These are phyloP conservation scores for Microctenopoma lineatum DNA, from an alignment of 2,797 vertebrate species.

Conservation along the genomic window DNA sequence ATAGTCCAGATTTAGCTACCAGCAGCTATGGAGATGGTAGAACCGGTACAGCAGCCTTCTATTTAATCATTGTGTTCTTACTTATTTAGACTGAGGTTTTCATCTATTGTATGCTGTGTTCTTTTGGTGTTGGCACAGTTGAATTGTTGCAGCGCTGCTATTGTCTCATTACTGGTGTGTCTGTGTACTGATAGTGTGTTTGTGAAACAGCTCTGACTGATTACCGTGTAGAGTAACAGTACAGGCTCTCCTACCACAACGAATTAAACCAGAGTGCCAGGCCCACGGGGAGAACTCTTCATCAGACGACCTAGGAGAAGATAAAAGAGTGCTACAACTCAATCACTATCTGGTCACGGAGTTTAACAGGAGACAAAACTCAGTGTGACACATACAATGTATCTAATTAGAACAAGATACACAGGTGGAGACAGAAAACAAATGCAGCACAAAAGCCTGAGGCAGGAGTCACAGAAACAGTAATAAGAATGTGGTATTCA, in stretches of 20 bases:
- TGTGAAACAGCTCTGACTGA: constrained; percentile 59
- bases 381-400: constrained; percentile 61
- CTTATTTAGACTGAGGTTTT: constrained; percentile 50
- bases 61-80: constrained; percentile 2
- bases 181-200: constrained; percentile 42
- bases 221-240: constrained; percentile 60
- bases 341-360: constrained; percentile 68
- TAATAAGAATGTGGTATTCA: constrained; percentile 24
- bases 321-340: constrained; percentile 68
- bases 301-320: constrained; percentile 57
- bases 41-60: constrained; percentile 11
- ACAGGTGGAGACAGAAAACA: constrained; percentile 37
- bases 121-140: constrained; percentile 31
- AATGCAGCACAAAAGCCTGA: constrained; percentile 22
- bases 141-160: constrained; percentile 7
- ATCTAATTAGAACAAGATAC: constrained; percentile 57
- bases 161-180: constrained; percentile 28
- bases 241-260: constrained; percentile 65
- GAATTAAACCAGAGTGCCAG: constrained; percentile 58
- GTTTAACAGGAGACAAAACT: constrained; percentile 67
- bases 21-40: constrained; percentile 13
- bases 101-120: constrained; percentile 25
- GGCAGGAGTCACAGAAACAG: constrained; percentile 20
- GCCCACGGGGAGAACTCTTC: constrained; percentile 61
- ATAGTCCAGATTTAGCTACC: constrained; percentile 17